phyloP scores from a whole-genome alignment of 2,113 vertebrate genomes.

The Trichechus manatus region DNA sequence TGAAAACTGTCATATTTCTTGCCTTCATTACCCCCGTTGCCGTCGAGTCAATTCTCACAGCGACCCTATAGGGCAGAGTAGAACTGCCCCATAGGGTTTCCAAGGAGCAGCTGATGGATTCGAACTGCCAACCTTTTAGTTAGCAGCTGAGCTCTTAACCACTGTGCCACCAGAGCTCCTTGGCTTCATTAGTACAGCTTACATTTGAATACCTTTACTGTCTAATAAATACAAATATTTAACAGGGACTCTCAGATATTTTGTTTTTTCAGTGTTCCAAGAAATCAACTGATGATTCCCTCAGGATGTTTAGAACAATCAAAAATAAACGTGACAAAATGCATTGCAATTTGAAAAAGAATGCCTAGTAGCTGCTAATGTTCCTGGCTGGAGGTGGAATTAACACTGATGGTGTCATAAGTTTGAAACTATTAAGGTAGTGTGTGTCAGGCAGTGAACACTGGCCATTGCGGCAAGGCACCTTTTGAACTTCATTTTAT shows the following conservation, averaged over 20 bases:
- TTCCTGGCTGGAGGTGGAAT: not conserved
- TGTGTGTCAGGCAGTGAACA: not conserved
- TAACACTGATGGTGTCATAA: not conserved
- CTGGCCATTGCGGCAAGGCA: not conserved
- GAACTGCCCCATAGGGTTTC: too few species aligned
- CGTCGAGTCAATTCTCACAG: too few species aligned
- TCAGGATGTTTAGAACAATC: not conserved
- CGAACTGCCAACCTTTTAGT: too few species aligned
- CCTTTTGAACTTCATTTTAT: constrained; percentile 28
- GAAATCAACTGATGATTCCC: not conserved
- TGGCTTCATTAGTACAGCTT: not conserved
- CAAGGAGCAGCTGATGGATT: too few species aligned
- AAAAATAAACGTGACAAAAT: constrained; percentile 14
- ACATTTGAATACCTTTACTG: not conserved
- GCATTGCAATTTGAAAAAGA: not conserved
- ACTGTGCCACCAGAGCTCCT: too few species aligned
- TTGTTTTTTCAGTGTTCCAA: not conserved
- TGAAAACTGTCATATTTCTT: not conserved
- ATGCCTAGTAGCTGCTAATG: not conserved
- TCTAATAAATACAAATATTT: constrained; percentile 29
- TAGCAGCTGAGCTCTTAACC: too few species aligned
- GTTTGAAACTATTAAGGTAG: not conserved
- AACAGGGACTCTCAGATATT: not conserved
- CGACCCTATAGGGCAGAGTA: too few species aligned
- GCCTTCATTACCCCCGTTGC: not conserved